phyloP scores from a whole-genome alignment of 2,888 invertebrate genomes.

The Ophraella communa region DNA sequence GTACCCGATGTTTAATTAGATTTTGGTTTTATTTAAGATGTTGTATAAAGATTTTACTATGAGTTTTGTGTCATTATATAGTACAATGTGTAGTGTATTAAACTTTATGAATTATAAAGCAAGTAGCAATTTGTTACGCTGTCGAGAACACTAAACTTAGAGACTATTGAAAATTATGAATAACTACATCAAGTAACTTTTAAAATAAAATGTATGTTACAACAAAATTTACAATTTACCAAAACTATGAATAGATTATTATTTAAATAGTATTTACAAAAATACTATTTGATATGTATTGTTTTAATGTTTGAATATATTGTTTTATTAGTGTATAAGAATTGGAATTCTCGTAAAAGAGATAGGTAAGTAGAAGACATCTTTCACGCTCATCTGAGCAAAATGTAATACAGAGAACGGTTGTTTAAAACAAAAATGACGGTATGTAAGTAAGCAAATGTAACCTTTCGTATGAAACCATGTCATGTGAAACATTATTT shows the following conservation, averaged over 20 bases:
- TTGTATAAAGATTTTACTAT: neutral
- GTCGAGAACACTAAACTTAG: neutral
- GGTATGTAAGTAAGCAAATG: neutral
- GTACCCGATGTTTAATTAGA: neutral
- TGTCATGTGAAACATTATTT: conserved; percentile 24
- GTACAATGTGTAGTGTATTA: neutral
- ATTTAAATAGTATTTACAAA: no score
- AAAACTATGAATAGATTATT: neutral
- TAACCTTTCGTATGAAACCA: conserved; percentile 20
- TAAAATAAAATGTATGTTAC: no score
- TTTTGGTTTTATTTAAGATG: neutral
- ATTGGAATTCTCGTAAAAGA: conserved; percentile 9
- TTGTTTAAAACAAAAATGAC: conserved; percentile 13
- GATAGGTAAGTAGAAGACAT: conserved; percentile 1
- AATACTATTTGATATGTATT: no score
- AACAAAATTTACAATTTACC: neutral
- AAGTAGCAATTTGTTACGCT: neutral
- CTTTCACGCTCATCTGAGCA: conserved; percentile 13
- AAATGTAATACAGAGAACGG: conserved; percentile 19
- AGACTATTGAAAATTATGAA: neutral
- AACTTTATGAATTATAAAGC: neutral
- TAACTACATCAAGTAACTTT: neutral
- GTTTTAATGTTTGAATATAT: no score
- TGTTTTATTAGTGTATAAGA: conserved; percentile 1
- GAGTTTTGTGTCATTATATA: neutral